Percentiles rank a stretch among this genome's conserved stretches.
These are phyloP conservation scores for Discoglossus pictus DNA, from an alignment of 2,797 vertebrate genomes.

Conservation along the genomic window DNA sequence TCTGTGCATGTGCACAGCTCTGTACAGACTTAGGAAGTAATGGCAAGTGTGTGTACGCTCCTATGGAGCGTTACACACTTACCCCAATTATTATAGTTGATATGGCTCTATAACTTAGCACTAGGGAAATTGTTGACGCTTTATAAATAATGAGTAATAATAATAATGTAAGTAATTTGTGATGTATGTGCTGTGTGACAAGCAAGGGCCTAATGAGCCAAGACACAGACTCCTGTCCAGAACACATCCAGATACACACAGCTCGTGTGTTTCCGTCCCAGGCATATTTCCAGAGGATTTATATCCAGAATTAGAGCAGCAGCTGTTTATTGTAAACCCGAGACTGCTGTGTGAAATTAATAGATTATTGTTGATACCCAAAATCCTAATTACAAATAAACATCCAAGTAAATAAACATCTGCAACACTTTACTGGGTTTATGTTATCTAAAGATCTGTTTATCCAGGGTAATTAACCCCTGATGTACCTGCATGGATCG, in stretches of 20 bases:
- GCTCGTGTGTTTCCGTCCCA: not conserved
- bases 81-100: no score
- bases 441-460: not conserved
- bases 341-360: slow-evolving; percentile 3
- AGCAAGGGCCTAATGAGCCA: not conserved
- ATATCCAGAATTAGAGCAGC: slow-evolving; percentile 3
- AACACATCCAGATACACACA: no score
- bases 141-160: no score
- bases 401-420: not conserved
- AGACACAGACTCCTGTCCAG: not conserved
- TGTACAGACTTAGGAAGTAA: no score
- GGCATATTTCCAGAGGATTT: not conserved
- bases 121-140: no score
- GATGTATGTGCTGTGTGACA: not conserved
- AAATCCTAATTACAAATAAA: slow-evolving; percentile 10
- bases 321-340: slow-evolving; percentile 7
- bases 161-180: no score
- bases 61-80: no score
- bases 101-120: no score
- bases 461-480: not conserved
- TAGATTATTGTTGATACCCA: not conserved
- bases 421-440: not conserved
- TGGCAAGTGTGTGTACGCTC: no score
- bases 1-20: no score
- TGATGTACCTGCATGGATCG: no score